Conservation (phyloP, 2,797 vertebrate genomes). For the Rhyacichthys aspro region DNA sequence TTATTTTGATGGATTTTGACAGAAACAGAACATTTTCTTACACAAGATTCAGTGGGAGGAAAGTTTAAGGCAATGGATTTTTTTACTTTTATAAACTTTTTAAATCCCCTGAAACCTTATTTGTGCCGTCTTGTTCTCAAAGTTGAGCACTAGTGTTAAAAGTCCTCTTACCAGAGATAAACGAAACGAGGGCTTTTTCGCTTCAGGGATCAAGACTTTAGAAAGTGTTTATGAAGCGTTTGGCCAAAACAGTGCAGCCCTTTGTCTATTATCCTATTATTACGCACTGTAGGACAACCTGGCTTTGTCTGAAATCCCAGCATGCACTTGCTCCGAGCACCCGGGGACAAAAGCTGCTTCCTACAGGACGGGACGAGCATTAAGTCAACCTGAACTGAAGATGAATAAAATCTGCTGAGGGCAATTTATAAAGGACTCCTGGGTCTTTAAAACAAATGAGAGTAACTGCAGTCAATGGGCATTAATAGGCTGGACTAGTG, state of each 20-base stretch:
- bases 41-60: background rate
- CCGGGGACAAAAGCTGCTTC: constrained; percentile 4
- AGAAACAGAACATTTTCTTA: background rate
- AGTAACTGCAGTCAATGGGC: no score
- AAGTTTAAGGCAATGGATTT: background rate
- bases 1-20: background rate
- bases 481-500: no score
- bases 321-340: constrained; percentile 35
- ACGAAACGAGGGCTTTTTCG: constrained; percentile 33
- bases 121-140: background rate
- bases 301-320: constrained; percentile 52
- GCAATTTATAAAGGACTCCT: no score
- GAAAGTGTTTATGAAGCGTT: constrained; percentile 48
- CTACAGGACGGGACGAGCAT: constrained; percentile 11
- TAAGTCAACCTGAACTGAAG: constrained; percentile 8
- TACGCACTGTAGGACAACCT: constrained; percentile 47
- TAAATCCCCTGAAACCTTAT: background rate
- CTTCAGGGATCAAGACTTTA: constrained; percentile 54
- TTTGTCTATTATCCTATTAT: constrained; percentile 59
- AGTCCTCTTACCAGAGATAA: constrained; percentile 23
- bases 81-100: background rate
- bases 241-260: constrained; percentile 46
- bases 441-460: no score
- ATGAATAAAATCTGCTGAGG: constrained; percentile 7
- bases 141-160: background rate